Base-by-base conservation (phyloP, 2,797 vertebrate species). In the Eulemur albifrons region DNA sequence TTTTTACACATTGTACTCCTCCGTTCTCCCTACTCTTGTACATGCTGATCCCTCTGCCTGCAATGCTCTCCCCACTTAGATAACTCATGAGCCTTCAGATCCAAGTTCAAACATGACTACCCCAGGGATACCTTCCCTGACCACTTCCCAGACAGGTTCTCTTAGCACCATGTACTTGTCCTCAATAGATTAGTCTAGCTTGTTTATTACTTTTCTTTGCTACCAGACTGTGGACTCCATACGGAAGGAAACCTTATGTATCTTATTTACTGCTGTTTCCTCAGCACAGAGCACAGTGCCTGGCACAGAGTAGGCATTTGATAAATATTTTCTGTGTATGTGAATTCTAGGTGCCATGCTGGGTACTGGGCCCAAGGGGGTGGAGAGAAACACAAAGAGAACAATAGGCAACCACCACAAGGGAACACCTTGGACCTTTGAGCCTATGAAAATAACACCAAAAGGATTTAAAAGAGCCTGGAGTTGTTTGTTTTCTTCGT, bases 351-450 rank as follows among this genome's bases (percentile, higher is more conserved):
- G 40, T 59, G 32, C 18, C 25, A 7, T 67, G 54, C 23, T 92
- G 61, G 38, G n/a, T 83, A 27, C 5, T 21, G 38, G 72, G 54
- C 45, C 75, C 52, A 63, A 76, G 18, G 82, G 38, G 50, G 12
- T 38, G 85, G 73, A 97, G 69, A 86, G 86, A 97, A 90, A 38
- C 38, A 61, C 45, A 61, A 81, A 87, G 48, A 79, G 59, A 93
- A 77, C 32, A 40, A 76, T 14, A 80, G 67, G 43, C 11, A 27
- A 40, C 79, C 83, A 4, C 48, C 50, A 77, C 75, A 73, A 52
- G 18, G 40, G 5, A 61, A 32, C 9, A 85, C n/a, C 32, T 92
- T 15, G n/a, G 27, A 70, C 3, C 17, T 88, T 92, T 89, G 54
- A 81, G 43, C 35, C 32, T 86, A n/a, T 79, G 76, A 92, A 83